Evolutionary conservation across 2,888 invertebrate genomes (phyloP).

Genomic region (Deilephila elpenor): DNA sequence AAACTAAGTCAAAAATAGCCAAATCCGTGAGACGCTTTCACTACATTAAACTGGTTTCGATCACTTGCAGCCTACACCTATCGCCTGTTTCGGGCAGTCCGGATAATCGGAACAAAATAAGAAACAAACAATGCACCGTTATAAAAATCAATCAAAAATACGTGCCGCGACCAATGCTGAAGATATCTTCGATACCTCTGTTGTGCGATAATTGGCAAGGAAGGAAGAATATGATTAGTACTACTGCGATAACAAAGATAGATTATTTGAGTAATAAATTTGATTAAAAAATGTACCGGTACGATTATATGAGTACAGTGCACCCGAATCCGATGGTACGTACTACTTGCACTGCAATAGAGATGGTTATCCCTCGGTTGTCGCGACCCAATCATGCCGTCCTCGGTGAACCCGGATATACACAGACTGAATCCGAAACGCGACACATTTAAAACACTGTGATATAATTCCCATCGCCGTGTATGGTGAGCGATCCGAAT

Average conservation of each 20-base stretch:
- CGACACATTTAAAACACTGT: too few relatives aligned
- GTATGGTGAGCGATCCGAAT: too few relatives aligned
- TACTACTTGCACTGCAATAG: too few relatives aligned
- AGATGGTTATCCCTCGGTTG: too few relatives aligned
- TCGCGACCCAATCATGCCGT: too few relatives aligned
- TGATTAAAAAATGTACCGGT: too few relatives aligned
- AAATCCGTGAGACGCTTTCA: slow-evolving; percentile 15
- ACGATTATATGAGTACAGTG: too few relatives aligned
- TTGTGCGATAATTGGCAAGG: slow-evolving; percentile 4
- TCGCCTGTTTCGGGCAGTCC: slow-evolving; percentile 5
- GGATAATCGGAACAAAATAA: slow-evolving; percentile 18
- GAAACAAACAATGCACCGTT: slow-evolving; percentile 22
- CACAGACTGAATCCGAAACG: too few relatives aligned
- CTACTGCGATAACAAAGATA: neutral
- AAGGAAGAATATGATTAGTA: neutral
- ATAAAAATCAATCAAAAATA: neutral
- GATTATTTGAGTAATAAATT: slow-evolving; percentile 8
- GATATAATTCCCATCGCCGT: too few relatives aligned
- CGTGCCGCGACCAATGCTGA: neutral
- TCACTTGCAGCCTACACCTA: slow-evolving; percentile 8
- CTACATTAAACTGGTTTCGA: slow-evolving; percentile 18
- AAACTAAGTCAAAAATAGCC: slow-evolving; percentile 4
- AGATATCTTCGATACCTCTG: neutral
- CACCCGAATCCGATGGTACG: too few relatives aligned
- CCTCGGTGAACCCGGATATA: too few relatives aligned